Conservation (phyloP, 2,888 invertebrate species). For the Zygaena filipendulae region DNA sequence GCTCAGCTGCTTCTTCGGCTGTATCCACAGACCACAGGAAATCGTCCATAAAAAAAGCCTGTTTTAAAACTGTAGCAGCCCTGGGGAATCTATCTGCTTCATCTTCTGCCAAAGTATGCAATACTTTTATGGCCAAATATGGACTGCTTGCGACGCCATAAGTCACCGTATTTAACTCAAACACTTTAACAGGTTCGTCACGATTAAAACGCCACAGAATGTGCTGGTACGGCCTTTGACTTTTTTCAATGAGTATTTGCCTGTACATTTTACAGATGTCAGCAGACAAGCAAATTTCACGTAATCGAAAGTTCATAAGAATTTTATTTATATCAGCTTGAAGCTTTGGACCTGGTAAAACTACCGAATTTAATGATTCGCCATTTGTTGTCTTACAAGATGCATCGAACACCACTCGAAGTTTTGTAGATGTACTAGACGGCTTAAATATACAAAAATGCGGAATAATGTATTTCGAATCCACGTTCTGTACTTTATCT, state of each 20-base stretch:
- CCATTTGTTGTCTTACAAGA: conserved; percentile 3
- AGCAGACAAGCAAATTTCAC: conserved; percentile 10
- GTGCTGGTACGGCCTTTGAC: conserved; percentile 9
- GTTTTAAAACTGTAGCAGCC: conserved; percentile 5
- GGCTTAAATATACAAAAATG: conserved; percentile 7
- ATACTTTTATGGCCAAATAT: conserved; percentile 14
- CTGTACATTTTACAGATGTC: conserved; percentile 17
- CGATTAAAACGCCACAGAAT: conserved; percentile 15
- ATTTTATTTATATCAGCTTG: conserved; percentile 5
- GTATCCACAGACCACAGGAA: conserved; percentile 6
- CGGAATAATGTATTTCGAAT: conserved; percentile 8
- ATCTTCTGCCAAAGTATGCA: conserved; percentile 15
- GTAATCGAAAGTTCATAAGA: conserved; percentile 7
- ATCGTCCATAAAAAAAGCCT: conserved; percentile 11
- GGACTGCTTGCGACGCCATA: conserved; percentile 14
- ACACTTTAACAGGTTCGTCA: conserved; percentile 11
- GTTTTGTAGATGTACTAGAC: conserved; percentile 5
- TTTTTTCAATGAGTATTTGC: conserved; percentile 4
- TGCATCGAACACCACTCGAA: conserved; percentile 9
- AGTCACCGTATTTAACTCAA: conserved; percentile 14
- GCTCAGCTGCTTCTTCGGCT: conserved; percentile 2
- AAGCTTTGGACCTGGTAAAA: conserved; percentile 8
- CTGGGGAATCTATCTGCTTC: conserved; percentile 7
- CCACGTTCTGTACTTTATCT: conserved; percentile 1
- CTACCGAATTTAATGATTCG: conserved; percentile 5